Base-by-base conservation (phyloP, 2,888 invertebrate species). In the Megalurothrips usitatus region DNA sequence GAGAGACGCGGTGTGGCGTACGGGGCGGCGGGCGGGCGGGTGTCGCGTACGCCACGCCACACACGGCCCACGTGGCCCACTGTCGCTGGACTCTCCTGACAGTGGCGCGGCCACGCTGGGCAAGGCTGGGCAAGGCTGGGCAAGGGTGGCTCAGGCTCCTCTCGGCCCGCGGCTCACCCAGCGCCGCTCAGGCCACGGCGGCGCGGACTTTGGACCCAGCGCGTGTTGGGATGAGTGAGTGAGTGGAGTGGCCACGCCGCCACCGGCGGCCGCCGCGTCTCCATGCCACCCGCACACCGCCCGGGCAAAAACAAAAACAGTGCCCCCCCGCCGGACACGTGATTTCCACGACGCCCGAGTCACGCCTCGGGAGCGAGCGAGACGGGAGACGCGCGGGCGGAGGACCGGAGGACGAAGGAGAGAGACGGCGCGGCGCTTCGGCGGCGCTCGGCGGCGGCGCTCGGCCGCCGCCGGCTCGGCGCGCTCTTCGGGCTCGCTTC, bases 401-500 rank as follows among this genome's bases (percentile, higher is more conserved):
- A 12, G 12, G 52, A 17, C 6, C 52, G 3, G 52, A 52, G 52
- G 12, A 19, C 52, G 52, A 52, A 52, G 52, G 52, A 52, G 14
- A 52, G 52, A 52, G 52, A 12, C 19, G 52, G 34, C 34, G 11
- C n/a, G n/a, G n/a, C n/a, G n/a, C n/a, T n/a, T n/a, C n/a, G n/a
- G n/a, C n/a, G n/a, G 1, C 68, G 23, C n/a, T 23, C 63, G 11
- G 26, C 68, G 9, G 4, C 23, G 68, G 12, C 68, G 12, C 68
- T 75, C 68, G 68, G 68, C 68, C 26, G 26, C 68, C 26, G 11
- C 26, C 68, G 68, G 68, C 26, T 23, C 68, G 0, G 11, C 6
- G 11, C 26, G 68, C 68, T 68, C 68, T 68, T 68, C 68, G 68
- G 68, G 68, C 68, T 43, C 34, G 68, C 23, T 68, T 75, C 68